A percentile compares a stretch with the other conserved stretches of the same genome.
Conservation (phyloP, 2,113 vertebrate genomes). For the Martes martes region DNA sequence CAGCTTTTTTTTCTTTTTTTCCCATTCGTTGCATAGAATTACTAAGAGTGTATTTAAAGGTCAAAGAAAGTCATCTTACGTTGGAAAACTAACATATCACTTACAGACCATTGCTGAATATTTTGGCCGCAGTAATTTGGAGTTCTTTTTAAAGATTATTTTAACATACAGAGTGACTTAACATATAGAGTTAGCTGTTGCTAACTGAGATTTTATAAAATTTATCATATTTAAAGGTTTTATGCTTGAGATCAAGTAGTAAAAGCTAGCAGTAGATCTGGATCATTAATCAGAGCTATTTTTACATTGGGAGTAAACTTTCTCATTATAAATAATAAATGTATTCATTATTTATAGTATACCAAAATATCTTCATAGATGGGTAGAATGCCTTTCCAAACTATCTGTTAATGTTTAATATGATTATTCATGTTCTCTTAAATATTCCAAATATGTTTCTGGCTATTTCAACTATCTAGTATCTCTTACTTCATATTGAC, state of each 20-base stretch:
- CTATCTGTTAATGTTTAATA: not conserved
- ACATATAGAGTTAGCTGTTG: not conserved
- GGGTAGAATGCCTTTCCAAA: slow-evolving; percentile 28
- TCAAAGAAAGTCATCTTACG: slow-evolving; percentile 55
- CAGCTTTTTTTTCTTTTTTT: slow-evolving; percentile 57
- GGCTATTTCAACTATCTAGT: not conserved
- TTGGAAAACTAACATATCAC: slow-evolving; percentile 17
- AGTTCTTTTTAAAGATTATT: slow-evolving; percentile 63
- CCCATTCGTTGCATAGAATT: slow-evolving; percentile 51
- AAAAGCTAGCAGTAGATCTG: slow-evolving; percentile 20
- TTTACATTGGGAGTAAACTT: slow-evolving; percentile 32
- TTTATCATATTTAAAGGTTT: not conserved
- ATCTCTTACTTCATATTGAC: slow-evolving; percentile 7
- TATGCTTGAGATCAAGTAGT: not conserved
- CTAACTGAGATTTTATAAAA: slow-evolving; percentile 35
- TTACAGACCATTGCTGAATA: slow-evolving; percentile 35
- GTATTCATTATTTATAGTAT: slow-evolving; percentile 3
- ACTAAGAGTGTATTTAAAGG: slow-evolving; percentile 50
- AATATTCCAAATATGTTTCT: not conserved
- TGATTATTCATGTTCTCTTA: slow-evolving; percentile 28
- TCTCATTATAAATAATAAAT: not conserved
- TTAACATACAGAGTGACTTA: not conserved
- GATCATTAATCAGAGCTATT: not conserved
- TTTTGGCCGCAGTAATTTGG: slow-evolving; percentile 40
- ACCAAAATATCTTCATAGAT: not conserved